Base-by-base conservation (phyloP, 2,113 vertebrate species). In the Rostratula benghalensis region DNA sequence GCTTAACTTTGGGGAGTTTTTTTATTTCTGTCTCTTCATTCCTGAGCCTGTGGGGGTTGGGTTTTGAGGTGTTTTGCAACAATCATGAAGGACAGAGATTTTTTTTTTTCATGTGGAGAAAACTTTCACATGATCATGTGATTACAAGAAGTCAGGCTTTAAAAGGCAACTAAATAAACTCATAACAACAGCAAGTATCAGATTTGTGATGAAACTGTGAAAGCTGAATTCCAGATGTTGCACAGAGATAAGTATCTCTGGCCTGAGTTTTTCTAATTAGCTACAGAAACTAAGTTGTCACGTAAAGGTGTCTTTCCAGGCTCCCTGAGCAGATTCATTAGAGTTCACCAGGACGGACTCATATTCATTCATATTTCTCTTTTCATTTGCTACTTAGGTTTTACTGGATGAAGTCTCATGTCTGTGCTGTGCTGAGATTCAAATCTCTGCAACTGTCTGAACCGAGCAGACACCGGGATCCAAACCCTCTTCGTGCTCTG, bases 171-270 rank as follows among this genome's bases (percentile, higher is more conserved):
- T 67, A 85, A 94, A 85, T 79, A 93, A 95, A 81, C 74, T 84
- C 57, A 39, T 85, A 95, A 79, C 41, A 76, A 8, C 70, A 65
- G 78, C 87, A 65, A 93, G 82, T 63, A 80, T 80, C 93, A 95
- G 82, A 93, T 86, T 89, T 80, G 75, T 80, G 68, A 83, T 91
- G 90, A 95, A 94, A 91, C 87, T 71, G 41, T 33, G 79, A 41
- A 94, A 54, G 83, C 89, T 96, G 93, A 85, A 23, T 39, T 91
- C 87, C 89, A 94, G 85, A 93, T 88, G 88, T 76, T 95, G 78
- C 63, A 73, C 31, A 5, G 54, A 88, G 95, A 83, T 94, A 70
- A 53, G 8, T 20, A 83, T 86, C 93, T 94, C 90, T 88, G 87
- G 82, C 76, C 92, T 81, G 90, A 86, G 88, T 80, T 92, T 92